phyloP scores from a whole-genome alignment of 2,888 invertebrate species.

The Drosophila rubida region DNA sequence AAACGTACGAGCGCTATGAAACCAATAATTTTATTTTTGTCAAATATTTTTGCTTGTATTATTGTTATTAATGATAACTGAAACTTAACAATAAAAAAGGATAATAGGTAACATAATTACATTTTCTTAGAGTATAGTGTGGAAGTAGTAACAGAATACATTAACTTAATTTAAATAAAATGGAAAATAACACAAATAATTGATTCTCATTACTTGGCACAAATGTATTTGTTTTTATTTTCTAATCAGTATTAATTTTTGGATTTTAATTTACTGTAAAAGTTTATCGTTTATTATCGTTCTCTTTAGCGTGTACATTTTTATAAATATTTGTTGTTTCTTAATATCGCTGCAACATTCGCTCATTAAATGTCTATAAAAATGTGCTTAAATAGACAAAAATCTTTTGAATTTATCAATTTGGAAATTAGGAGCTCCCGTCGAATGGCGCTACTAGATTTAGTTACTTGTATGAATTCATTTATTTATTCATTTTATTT shows the following conservation, averaged over 20 bases:
- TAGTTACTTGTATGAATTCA: slow-evolving; percentile 41
- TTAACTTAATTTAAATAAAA: slow-evolving; percentile 9
- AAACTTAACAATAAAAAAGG: not conserved
- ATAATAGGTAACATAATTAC: not conserved
- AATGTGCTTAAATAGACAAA: slow-evolving; percentile 81
- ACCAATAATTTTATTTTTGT: slow-evolving; percentile 83
- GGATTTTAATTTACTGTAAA: slow-evolving; percentile 64
- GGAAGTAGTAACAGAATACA: not conserved
- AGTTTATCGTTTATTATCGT: slow-evolving; percentile 70
- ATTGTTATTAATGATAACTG: slow-evolving; percentile 12
- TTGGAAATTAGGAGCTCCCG: slow-evolving; percentile 39
- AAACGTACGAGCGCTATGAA: slow-evolving; percentile 85
- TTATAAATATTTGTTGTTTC: slow-evolving; percentile 63
- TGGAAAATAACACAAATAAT: not conserved
- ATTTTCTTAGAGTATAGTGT: not conserved
- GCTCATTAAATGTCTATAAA: slow-evolving; percentile 74
- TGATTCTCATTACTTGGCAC: slow-evolving; percentile 39
- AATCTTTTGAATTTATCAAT: slow-evolving; percentile 70
- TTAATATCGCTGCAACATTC: slow-evolving; percentile 46
- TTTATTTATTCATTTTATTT: slow-evolving; percentile 41
- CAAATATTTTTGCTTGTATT: slow-evolving; percentile 54
- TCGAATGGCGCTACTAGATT: slow-evolving; percentile 51
- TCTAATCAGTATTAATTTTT: slow-evolving; percentile 31
- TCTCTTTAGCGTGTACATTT: slow-evolving; percentile 78
- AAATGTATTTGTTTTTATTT: slow-evolving; percentile 25